Percentiles rank a stretch among this genome's conserved stretches.
These are phyloP conservation scores for Lasioglossum malachurum DNA, from an alignment of 2,888 invertebrate species.

Conservation along the genomic window DNA sequence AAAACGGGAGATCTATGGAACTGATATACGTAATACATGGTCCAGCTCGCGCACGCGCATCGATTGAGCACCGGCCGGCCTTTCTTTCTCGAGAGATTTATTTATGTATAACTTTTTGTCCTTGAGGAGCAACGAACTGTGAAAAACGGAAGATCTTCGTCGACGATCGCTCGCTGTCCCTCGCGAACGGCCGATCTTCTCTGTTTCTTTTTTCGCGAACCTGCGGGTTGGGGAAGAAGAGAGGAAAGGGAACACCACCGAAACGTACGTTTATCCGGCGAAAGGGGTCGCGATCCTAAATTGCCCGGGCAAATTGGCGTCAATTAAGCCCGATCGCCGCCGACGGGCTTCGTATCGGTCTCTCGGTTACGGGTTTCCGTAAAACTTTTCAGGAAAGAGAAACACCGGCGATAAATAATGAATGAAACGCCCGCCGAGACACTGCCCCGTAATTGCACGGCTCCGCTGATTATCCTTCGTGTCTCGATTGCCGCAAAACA, in stretches of 20 bases:
- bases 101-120: slow-evolving; percentile 80
- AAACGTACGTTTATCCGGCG: slow-evolving; percentile 52
- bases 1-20: slow-evolving; percentile 63
- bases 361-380: slow-evolving; percentile 45
- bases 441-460: slow-evolving; percentile 1
- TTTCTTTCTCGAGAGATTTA: slow-evolving; percentile 83
- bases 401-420: slow-evolving; percentile 56
- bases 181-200: slow-evolving; percentile 29
- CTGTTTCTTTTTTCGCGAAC: slow-evolving; percentile 6
- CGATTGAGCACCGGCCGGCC: slow-evolving; percentile 79
- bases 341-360: slow-evolving; percentile 37
- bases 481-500: slow-evolving; percentile 1
- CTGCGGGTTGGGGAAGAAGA: neutral
- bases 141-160: slow-evolving; percentile 65
- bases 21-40: slow-evolving; percentile 84
- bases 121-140: slow-evolving; percentile 77
- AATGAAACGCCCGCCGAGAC: neutral
- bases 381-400: slow-evolving; percentile 48
- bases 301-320: slow-evolving; percentile 60
- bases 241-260: slow-evolving; percentile 18
- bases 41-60: slow-evolving; percentile 76
- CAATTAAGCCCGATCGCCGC: slow-evolving; percentile 57
- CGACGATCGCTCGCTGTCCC: slow-evolving; percentile 77
- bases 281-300: slow-evolving; percentile 57
- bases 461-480: neutral